Percentiles rank a stretch among this genome's conserved stretches.
Conservation (phyloP, 2,888 invertebrate genomes). For the Torymus texanus region DNA sequence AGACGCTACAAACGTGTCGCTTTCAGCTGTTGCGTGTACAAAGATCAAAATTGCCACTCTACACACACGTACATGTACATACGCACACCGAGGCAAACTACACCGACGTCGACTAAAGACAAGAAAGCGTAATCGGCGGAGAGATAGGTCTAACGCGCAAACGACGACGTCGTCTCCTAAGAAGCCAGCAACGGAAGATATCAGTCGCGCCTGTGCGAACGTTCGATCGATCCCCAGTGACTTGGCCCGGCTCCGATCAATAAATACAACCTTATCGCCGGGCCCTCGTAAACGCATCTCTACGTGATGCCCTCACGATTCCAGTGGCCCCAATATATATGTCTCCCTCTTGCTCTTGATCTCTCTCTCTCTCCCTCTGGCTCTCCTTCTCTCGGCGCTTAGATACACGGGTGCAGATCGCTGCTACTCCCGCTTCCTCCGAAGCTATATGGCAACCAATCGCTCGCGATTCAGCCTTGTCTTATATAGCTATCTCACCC, state of each 20-base stretch:
- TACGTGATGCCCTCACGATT: conserved; percentile 33
- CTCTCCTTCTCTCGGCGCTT: not conserved
- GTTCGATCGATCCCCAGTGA: conserved; percentile 53
- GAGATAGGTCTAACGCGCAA: conserved; percentile 17
- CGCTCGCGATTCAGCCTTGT: too few relatives aligned
- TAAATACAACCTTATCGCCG: conserved; percentile 56
- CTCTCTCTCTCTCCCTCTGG: not conserved
- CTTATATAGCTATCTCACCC: too few relatives aligned
- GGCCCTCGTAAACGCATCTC: conserved; percentile 56
- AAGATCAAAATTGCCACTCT: too few relatives aligned
- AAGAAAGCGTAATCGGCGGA: conserved; percentile 6
- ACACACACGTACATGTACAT: too few relatives aligned
- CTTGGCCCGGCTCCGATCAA: conserved; percentile 46
- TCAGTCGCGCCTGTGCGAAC: conserved; percentile 4
- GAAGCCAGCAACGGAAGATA: conserved; percentile 24
- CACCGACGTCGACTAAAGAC: conserved; percentile 4
- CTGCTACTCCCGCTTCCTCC: too few relatives aligned
- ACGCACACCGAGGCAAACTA: not conserved
- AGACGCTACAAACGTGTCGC: not conserved
- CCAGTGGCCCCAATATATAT: not conserved
- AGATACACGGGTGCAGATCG: too few relatives aligned
- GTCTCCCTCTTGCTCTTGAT: not conserved
- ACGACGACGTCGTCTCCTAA: conserved; percentile 11
- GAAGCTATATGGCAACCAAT: too few relatives aligned
- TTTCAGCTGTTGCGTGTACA: too few relatives aligned